phyloP scores from a whole-genome alignment of 2,113 vertebrate species.

The Pseudois nayaur region DNA sequence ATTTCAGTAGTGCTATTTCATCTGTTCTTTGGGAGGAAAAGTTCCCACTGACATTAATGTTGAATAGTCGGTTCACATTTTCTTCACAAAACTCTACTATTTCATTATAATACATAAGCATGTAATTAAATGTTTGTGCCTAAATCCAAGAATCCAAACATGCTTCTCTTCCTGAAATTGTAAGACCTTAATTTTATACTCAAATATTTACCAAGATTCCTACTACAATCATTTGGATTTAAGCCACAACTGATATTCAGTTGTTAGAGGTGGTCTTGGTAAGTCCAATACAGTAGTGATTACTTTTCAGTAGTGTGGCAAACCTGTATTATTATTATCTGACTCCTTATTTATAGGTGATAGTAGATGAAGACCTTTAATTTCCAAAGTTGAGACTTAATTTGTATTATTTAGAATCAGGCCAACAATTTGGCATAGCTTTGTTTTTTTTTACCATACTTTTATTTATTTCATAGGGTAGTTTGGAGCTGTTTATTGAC shows the following conservation, averaged over 20 bases:
- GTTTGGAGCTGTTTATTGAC: background rate
- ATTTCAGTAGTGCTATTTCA: background rate
- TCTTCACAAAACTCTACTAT: background rate
- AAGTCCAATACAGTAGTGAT: background rate
- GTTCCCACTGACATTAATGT: background rate
- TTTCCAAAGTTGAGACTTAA: background rate
- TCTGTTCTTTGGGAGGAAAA: background rate
- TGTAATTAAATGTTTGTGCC: background rate
- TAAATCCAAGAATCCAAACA: slow-evolving; percentile 12
- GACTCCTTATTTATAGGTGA: background rate
- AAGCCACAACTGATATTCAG: background rate
- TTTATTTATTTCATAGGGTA: background rate
- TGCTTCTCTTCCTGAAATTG: background rate
- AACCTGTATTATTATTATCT: background rate
- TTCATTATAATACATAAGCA: background rate
- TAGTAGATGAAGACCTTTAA: background rate
- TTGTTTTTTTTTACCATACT: background rate
- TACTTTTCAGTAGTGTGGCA: background rate
- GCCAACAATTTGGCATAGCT: background rate
- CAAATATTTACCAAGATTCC: background rate
- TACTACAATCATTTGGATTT: background rate
- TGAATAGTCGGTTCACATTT: background rate
- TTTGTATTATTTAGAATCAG: background rate
- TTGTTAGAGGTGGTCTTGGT: background rate
- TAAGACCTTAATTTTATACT: slow-evolving; percentile 13